Evolutionary conservation across 2,888 invertebrate genomes (phyloP), one percentile per base, ranked within the genome.

Genomic region (Chironomus tentans): DNA sequence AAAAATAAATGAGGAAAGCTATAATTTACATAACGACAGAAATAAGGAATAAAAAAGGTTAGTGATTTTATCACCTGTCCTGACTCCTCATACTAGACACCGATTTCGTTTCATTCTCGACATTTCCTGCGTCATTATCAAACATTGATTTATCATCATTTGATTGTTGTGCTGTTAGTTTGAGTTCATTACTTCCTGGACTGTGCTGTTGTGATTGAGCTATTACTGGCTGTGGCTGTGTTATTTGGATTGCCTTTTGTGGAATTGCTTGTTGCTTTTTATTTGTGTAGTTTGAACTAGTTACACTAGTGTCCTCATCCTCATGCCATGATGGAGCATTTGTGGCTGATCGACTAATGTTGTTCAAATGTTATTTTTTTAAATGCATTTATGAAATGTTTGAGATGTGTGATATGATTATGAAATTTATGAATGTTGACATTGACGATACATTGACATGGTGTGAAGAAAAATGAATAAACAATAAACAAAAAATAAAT

Each of bases 71-170:
- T 38, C 28, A 72, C 72, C 72, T 72, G 72, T 72, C 72, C 50
- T 72, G 72, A 38, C 72, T 72, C 72, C 74, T 46, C 74, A 74
- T 65, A 83, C 92, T 92, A 83, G 93, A 92, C 78, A 93, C 92
- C 79, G 94, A 94, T 80, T 94, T 91, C 4, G 96, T 95, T 85
- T 96, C 95, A 77, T 95, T 93, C 84, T 96, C 95, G 78, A 95
- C 92, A 84, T 94, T 94, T 78, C 94, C 95, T 82, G 96, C 95
- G 80, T 94, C 87, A 83, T 95, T 81, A 77, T 78, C 72, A 78
- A 79, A 62, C 22, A 69, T 15, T 10, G 76, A 69, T 56, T 76
- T 69, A 48, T 74, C 74, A 28, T 76, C 68, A 48, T 62, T 38
- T 18, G 68, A 69, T 69, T 76, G 70, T 61, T 72, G 50, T 77